Evolutionary conservation across 2,797 vertebrate species (phyloP), one percentile per base, ranked within the genome.

Genomic region (Rhynchonycteris naso): DNA sequence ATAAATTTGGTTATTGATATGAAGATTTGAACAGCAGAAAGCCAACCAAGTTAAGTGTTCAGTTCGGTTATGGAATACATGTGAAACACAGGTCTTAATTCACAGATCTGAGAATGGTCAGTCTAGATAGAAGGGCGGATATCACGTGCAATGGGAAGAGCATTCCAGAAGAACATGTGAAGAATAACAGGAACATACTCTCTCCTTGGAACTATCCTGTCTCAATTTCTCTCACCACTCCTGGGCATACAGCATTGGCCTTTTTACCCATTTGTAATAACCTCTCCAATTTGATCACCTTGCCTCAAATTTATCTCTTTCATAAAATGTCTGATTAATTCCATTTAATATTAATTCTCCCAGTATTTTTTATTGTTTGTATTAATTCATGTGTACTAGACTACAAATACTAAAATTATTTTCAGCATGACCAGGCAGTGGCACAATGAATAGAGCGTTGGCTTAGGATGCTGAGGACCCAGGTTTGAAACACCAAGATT

Each of bases 311-410:
- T 54, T 58, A 93, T n/a, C 12, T 96, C 30, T 93, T 80, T 83
- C 19, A 94, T 80, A 82, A 91, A 93, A 13, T 86, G 76, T 96
- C 54, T 59, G 24, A 87, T 68, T 61, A 92, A 89, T 92, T 94
- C 54, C n/a, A 79, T 68, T 95, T 80, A 92, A 83, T 76, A 80
- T 81, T 93, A 79, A 84, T 82, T 95, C 26, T 66, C 59, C 66
- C 71, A 93, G 35, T 91, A 82, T 85, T 90, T 90, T 21, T 94
- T 47, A 78, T 18, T 80, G 16, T 93, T 81, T 93, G 26, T 71
- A 88, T 85, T 90, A 84, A 84, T 80, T 93, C 63, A 95, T 47
- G 78, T 91, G 21, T 59, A 93, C 30, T 88, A 75, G 26, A 35
- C 61, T 72, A 21, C 4, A 91, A 78, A 94, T 54, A 63, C n/a